phyloP scores from a whole-genome alignment of 2,113 vertebrate species.

The Pollachius pollachius region DNA sequence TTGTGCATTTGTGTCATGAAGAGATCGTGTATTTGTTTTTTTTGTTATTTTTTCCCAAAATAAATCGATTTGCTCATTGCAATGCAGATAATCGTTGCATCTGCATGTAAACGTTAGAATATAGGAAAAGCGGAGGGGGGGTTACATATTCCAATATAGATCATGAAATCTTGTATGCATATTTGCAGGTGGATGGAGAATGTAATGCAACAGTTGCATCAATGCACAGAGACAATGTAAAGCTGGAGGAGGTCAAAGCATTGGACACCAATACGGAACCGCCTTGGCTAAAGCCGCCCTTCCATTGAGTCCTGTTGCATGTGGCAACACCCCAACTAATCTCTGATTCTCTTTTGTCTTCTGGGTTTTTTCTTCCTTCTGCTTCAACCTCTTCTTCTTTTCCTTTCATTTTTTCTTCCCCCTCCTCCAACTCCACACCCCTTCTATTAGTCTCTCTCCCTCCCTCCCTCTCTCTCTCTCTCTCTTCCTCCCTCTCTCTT shows the following conservation, averaged over 20 bases:
- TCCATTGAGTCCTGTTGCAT: slow-evolving; percentile 51
- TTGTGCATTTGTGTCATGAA: too few species aligned
- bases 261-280: slow-evolving; percentile 42
- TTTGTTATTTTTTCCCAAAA: too few species aligned
- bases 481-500: slow-evolving; percentile 21
- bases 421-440: slow-evolving; percentile 8
- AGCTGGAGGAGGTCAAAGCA: neutral
- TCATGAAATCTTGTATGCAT: too few species aligned
- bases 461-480: slow-evolving; percentile 34
- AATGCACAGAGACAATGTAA: neutral
- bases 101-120: too few species aligned
- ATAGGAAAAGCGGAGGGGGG: too few species aligned
- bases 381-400: slow-evolving; percentile 46
- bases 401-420: neutral
- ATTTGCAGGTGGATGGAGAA: too few species aligned
- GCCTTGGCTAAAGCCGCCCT: slow-evolving; percentile 57
- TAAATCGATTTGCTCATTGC: too few species aligned
- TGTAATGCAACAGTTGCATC: neutral
- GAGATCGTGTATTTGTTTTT: too few species aligned
- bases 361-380: slow-evolving; percentile 20
- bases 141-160: too few species aligned
- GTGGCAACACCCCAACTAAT: slow-evolving; percentile 68
- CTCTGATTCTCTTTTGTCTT: slow-evolving; percentile 51
- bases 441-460: slow-evolving; percentile 1
- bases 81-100: too few species aligned